Conservation (phyloP, 1,140 invertebrate genomes). For the Mya arenaria region DNA sequence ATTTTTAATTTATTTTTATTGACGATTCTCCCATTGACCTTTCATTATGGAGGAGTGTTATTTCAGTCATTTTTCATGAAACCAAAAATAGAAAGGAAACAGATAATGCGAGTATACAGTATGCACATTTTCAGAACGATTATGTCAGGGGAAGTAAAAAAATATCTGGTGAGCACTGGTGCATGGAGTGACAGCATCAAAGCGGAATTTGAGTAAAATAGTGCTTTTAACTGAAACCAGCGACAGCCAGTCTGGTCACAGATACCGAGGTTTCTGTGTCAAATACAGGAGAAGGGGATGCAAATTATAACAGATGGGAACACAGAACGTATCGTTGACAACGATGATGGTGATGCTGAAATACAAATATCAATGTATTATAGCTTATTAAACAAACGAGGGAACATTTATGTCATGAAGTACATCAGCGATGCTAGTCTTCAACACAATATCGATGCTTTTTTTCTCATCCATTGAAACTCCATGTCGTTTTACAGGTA, state of each 20-base stretch:
- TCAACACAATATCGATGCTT: slow-evolving; percentile 82
- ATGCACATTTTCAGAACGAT: background rate
- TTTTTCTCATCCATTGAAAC: slow-evolving; percentile 98
- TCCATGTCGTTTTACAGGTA: slow-evolving; percentile 91
- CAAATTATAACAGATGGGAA: background rate
- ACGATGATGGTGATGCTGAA: slow-evolving; percentile 51
- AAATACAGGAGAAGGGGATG: background rate
- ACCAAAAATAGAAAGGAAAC: slow-evolving; percentile 65
- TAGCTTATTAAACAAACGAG: slow-evolving; percentile 90
- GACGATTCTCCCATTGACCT: slow-evolving; percentile 90
- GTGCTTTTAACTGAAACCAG: slow-evolving; percentile 34
- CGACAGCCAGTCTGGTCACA: slow-evolving; percentile 8
- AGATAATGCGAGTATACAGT: slow-evolving; percentile 20
- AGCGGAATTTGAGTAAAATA: slow-evolving; percentile 30
- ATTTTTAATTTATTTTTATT: no score
- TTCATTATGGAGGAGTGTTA: slow-evolving; percentile 85
- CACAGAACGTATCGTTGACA: background rate
- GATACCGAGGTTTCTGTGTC: background rate
- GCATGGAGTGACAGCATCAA: slow-evolving; percentile 28
- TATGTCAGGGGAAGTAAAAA: slow-evolving; percentile 12
- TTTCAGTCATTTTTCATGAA: slow-evolving; percentile 70
- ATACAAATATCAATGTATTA: slow-evolving; percentile 85
- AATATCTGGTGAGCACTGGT: slow-evolving; percentile 28
- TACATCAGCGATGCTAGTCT: slow-evolving; percentile 82
- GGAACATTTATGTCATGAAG: slow-evolving; percentile 89